Base-by-base conservation (phyloP, 2,113 vertebrate species). In the Limanda limanda region DNA sequence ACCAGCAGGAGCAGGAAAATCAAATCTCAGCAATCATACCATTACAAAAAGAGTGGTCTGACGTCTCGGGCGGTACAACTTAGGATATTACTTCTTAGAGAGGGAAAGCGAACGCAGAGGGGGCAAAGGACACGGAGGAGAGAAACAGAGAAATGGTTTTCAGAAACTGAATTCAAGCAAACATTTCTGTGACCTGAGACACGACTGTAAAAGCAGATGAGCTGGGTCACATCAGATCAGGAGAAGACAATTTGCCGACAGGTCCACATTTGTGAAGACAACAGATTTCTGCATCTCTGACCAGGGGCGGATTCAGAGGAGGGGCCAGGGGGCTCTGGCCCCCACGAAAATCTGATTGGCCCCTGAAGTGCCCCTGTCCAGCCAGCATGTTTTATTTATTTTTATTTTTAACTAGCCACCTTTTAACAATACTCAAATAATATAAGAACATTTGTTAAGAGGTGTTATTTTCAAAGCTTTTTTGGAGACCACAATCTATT, bases 11-110 rank as follows among this genome's bases (percentile, higher is more conserved):
- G 47, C 68, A 63, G 60, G 61, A 54, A 42, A 88, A 86, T 89
- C 78, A 66, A 82, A 89, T 87, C 64, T 70, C 42, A 24, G 64
- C 42, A 64, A 74, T 77, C 79, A 74, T 78, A 63, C 81, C 66
- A 74, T 75, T 79, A 85, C 84, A 85, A 83, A 51, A 86, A 79
- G 72, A 85, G 67, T 73, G 62, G 75, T 54, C 68, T 79, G 71
- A 81, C 74, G 71, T 81, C 81, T 42, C 3, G 12, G 69, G 70
- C 65, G 2, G 27, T 11, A 68, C 68, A 71, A 76, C 71, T 80
- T 68, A 74, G 45, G 48, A 56, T 56, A 68, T 85, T 68, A 79
- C 59, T 72, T 72, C 59, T 72, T 72, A 2, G 48, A 72, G 54
- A 80, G 78, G 1, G 1, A 42, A 74, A 52, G 48, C 63, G 74